Evolutionary conservation across 2,113 vertebrate genomes (phyloP).

Genomic region (Podilymbus podiceps): DNA sequence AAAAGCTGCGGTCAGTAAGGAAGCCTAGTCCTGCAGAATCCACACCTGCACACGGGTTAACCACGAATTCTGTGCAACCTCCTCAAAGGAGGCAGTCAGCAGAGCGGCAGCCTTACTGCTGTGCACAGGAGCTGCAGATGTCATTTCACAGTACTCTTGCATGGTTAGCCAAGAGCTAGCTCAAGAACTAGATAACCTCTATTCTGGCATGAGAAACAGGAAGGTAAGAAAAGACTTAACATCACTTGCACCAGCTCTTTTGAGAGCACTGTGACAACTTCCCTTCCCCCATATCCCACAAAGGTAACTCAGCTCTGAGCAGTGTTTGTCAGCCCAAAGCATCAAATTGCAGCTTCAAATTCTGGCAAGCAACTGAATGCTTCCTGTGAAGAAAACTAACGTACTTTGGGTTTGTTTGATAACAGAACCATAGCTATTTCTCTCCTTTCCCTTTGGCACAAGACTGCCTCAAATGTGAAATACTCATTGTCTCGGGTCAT

Average conservation of each 20-base stretch:
- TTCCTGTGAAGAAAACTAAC: not conserved
- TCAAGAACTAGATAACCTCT: not conserved
- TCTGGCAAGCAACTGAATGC: not conserved
- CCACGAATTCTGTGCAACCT: not conserved
- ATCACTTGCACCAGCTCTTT: not conserved
- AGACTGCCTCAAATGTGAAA: not conserved
- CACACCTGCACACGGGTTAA: not conserved
- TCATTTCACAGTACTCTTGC: not conserved
- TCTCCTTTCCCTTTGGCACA: not conserved
- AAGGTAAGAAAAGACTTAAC: not conserved
- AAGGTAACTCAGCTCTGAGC: not conserved
- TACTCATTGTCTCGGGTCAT: not conserved
- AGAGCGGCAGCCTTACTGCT: not conserved
- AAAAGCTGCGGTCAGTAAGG: not conserved
- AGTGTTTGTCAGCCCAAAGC: not conserved
- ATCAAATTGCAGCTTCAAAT: not conserved
- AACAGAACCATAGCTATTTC: not conserved
- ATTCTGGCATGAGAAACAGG: not conserved
- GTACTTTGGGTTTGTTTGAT: not conserved
- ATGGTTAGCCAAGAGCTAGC: not conserved
- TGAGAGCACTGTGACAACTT: not conserved
- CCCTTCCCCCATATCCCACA: not conserved
- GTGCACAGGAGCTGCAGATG: not conserved
- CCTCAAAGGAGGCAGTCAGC: not conserved
- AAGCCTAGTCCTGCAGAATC: not conserved